Evolutionary conservation across 2,113 vertebrate genomes (phyloP).

Genomic region (Marcusenius ussheri): DNA sequence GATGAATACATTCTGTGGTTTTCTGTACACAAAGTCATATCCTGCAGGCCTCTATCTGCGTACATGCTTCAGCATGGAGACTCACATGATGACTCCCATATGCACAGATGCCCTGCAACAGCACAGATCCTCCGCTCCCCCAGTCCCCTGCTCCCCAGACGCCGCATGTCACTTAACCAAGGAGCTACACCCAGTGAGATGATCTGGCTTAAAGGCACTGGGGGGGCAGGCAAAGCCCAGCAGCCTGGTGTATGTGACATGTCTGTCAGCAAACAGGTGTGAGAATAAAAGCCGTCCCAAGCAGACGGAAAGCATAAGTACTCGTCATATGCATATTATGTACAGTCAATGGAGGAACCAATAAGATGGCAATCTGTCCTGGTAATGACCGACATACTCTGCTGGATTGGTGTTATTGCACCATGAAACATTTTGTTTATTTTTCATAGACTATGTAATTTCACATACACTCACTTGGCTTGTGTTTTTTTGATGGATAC

Average conservation of each 20-base stretch:
- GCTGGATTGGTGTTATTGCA: not conserved
- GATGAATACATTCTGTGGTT: not conserved
- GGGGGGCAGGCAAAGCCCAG: not conserved
- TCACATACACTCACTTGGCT: not conserved
- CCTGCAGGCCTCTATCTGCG: too few species aligned
- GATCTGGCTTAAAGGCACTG: not conserved
- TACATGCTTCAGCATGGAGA: not conserved
- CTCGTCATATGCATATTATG: not conserved
- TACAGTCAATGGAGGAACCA: not conserved
- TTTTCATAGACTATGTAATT: not conserved
- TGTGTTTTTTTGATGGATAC: not conserved
- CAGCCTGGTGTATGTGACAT: not conserved
- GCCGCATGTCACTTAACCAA: not conserved
- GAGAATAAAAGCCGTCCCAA: not conserved
- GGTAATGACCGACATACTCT: not conserved
- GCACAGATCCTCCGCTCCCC: not conserved
- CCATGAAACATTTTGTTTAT: not conserved
- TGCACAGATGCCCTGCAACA: not conserved
- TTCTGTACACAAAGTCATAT: not conserved
- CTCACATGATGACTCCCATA: not conserved
- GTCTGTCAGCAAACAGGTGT: not conserved
- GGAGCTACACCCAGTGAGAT: not conserved
- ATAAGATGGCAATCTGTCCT: not conserved
- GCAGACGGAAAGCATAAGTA: not conserved
- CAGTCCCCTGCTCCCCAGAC: not conserved